phyloP scores from a whole-genome alignment of 2,888 invertebrate species.

The Taenaris catops region DNA sequence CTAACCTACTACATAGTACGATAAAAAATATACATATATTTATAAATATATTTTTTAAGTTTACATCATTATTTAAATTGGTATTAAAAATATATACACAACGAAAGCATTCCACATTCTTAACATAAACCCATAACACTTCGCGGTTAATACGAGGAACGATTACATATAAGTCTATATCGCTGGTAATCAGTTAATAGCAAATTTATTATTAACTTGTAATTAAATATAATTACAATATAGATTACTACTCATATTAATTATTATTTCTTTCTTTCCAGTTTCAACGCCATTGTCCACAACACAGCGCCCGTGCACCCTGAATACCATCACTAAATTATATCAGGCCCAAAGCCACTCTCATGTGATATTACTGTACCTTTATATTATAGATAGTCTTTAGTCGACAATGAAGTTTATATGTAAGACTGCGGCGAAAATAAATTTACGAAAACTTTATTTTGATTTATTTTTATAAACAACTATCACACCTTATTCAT shows the following conservation, averaged over 20 bases:
- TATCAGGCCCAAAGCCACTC: constrained; percentile 41
- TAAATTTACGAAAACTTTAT: constrained; percentile 56
- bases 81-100: too few relatives aligned
- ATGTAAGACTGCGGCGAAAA: constrained; percentile 76
- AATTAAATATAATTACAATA: not conserved
- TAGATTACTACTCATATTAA: not conserved
- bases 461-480: constrained; percentile 15
- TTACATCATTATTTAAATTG: too few relatives aligned
- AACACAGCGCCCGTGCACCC: constrained; percentile 69
- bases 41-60: too few relatives aligned
- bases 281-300: constrained; percentile 76
- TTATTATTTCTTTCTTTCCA: constrained; percentile 34
- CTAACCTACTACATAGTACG: too few relatives aligned
- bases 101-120: too few relatives aligned
- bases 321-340: constrained; percentile 56
- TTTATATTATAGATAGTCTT: constrained; percentile 72
- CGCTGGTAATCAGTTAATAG: too few relatives aligned
- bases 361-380: constrained; percentile 72
- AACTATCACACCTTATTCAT: too few relatives aligned
- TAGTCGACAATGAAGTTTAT: constrained; percentile 62
- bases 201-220: too few relatives aligned
- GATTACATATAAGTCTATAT: too few relatives aligned
- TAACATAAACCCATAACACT: too few relatives aligned
- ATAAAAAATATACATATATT: too few relatives aligned
- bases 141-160: too few relatives aligned